phyloP scores from a whole-genome alignment of 2,797 vertebrate species.

The Propithecus deckenii region DNA sequence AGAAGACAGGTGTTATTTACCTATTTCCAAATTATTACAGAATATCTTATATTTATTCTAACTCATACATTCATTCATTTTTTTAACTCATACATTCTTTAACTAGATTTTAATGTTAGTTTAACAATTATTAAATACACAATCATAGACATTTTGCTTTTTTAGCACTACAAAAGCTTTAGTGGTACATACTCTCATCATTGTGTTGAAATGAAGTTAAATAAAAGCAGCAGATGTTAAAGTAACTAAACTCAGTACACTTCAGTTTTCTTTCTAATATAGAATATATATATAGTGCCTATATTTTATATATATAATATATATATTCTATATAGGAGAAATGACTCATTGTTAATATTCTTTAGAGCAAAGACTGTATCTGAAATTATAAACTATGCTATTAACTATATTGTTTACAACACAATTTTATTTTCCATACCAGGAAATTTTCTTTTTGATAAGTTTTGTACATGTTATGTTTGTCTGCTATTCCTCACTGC shows the following conservation, averaged over 20 bases:
- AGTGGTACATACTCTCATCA: not conserved
- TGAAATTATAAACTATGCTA: not conserved
- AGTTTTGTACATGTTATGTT: not conserved
- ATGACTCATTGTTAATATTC: not conserved
- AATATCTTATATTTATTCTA: not conserved
- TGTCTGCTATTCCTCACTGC: not conserved
- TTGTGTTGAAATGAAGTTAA: not conserved
- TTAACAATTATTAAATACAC: not conserved
- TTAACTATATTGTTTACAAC: not conserved
- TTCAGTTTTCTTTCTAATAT: not conserved
- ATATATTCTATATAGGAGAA: not conserved
- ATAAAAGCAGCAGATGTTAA: not conserved
- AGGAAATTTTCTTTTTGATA: not conserved
- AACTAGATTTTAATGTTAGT: not conserved
- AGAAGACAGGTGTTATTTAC: not conserved
- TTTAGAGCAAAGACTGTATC: not conserved
- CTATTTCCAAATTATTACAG: not conserved
- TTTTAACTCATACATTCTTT: not conserved
- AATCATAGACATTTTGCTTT: not conserved
- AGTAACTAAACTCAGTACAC: not conserved
- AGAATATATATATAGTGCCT: not conserved
- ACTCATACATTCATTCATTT: not conserved
- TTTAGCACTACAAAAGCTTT: not conserved
- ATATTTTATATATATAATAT: not conserved
- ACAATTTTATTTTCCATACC: not conserved